These are phyloP conservation scores for Anarhynchus alexandrinus DNA, from an alignment of 2,113 vertebrate species.

Conservation along the genomic window DNA sequence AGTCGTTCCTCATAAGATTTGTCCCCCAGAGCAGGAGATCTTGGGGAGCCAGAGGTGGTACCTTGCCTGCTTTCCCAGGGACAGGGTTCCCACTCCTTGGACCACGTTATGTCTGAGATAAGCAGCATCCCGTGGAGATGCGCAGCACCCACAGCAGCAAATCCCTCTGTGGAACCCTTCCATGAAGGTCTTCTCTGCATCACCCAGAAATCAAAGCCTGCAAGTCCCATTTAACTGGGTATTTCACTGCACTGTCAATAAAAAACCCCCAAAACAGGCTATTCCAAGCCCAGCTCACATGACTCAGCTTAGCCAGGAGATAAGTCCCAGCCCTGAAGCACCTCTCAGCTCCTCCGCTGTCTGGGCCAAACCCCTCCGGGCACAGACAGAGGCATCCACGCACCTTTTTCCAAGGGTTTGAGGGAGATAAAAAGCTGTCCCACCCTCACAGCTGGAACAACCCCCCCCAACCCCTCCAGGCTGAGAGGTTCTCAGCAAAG, in stretches of 20 bases:
- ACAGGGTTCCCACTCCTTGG: rapidly evolving
- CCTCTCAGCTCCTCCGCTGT: not conserved
- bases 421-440: not conserved
- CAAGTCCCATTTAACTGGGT: rapidly evolving
- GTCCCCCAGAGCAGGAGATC: not conserved
- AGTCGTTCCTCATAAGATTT: too few relatives aligned
- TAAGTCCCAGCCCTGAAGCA: not conserved
- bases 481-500: not conserved
- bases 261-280: not conserved
- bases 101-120: rapidly evolving
- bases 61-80: not conserved
- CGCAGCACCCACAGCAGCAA: not conserved
- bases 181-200: not conserved
- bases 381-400: not conserved
- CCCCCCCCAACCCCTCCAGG: not conserved
- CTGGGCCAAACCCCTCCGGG: not conserved
- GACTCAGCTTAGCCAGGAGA: not conserved
- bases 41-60: not conserved
- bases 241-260: not conserved
- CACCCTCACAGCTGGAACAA: not conserved
- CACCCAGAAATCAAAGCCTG: not conserved
- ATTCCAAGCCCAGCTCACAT: not conserved
- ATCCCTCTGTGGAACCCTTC: not conserved
- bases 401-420: not conserved
- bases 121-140: not conserved